Base-by-base conservation (phyloP, 2,113 vertebrate species). In the Penelope pileata region DNA sequence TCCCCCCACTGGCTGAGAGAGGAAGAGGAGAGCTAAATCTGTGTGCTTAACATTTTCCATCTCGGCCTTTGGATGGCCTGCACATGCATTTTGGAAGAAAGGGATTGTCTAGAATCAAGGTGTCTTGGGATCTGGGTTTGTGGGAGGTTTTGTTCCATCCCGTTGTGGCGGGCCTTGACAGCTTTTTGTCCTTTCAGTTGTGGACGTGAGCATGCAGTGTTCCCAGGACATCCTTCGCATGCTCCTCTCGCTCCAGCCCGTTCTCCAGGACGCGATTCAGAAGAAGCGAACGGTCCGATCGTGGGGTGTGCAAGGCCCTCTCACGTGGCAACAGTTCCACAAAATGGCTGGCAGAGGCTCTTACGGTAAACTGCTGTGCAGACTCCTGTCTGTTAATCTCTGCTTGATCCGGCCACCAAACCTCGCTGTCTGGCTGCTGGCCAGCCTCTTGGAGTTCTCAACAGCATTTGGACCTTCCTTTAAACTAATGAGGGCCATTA, bases 251-350 rank as follows among this genome's bases (percentile, higher is more conserved):
- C 99, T 99, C 50, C 99, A 99, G 97, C 99, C 99, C 4, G 98
- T 99, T 51, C 98, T 99, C 70, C 99, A 99, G 97, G 99, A 99
- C 68, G 99, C 99, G 29, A 99, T 99, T 96, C 99, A 99, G 98
- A 99, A 99, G 94, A 99, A 99, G 98, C 97, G 99, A 62, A 99
- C 98, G 1, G 98, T 99, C 16, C 98, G 99, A 77, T 99, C 99
- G 26, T 99, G 99, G 99, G 99, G 99, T 1, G 99, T 99, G 94
- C 99, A 99, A 92, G 99, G 99, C 17, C 99, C 99, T 66, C 98
- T 99, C 74, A 99, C 99, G 48, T 99, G 99, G 99, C 99, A 99
- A 85, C 99, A 99, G 94, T 99, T 99, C 93, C 99, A 99, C 98
- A 99, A 99, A 95, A 99, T 99, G 99, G 99, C 99, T 93, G 99